Base-by-base conservation (phyloP, 1,140 invertebrate species). In the Conopomorpha cramerella region DNA sequence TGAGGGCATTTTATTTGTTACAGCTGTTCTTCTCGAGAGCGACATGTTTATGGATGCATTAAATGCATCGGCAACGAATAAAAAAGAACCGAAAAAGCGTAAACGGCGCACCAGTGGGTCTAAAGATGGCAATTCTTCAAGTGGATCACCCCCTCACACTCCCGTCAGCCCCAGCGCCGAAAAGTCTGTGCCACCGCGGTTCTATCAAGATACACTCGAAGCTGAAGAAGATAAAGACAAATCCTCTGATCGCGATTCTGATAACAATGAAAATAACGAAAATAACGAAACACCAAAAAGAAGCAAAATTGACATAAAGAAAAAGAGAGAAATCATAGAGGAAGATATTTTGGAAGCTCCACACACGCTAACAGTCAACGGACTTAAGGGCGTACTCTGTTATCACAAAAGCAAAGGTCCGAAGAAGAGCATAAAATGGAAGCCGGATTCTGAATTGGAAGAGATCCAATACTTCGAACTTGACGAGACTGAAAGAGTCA, bases 401-500 rank as follows among this genome's bases (percentile, higher is more conserved):
- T 79, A 85, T 42, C 83, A 88, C 39, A 86, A 87, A 51, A 76
- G 81, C 43, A 86, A 84, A 61, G 87, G 87, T 1, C 85, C 87
- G 0, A 94, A 94, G 53, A 93, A 95, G 65, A 82, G 79, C 45
- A 86, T 98, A 2, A 84, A 80, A 38, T 98, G 93, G 93, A 88
- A 88, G 52, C 81, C 83, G 7, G 91, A 91, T 43, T 77, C 83
- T 6, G 86, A 94, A 34, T 73, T 97, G 11, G 87, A 90, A 53
- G 85, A 91, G 43, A 81, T 93, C 27, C 85, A 87, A 48, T 95
- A 89, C 56, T 98, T 98, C 67, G 93, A 96, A 65, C 65, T 96
- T 27, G 94, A 97, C 73, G 93, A 96, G 76, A 95, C 88, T 2
- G 94, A 97, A 77, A 84, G 94, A 57, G 92, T 95, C 1, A 96